Evolutionary conservation across 2,797 vertebrate species (phyloP).

Genomic region (Pangasius djambal): DNA sequence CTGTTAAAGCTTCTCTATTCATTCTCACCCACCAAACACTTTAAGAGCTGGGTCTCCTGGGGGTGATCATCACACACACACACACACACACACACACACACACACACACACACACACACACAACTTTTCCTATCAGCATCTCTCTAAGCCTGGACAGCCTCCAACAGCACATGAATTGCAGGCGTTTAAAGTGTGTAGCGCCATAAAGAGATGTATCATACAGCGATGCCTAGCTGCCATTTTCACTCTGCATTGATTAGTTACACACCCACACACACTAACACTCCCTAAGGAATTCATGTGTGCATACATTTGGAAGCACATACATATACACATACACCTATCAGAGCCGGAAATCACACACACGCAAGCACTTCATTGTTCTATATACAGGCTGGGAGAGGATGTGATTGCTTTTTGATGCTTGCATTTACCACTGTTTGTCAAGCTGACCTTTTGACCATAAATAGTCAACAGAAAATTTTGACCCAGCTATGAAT

Average conservation of each 20-base stretch:
- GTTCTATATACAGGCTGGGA: neutral
- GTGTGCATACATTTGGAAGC: conserved; percentile 31
- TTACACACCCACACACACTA: conserved; percentile 40
- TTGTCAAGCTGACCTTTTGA: neutral
- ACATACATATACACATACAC: conserved; percentile 21
- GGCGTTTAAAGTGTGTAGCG: conserved; percentile 51
- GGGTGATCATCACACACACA: conserved; percentile 47
- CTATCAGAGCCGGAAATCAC: conserved; percentile 57
- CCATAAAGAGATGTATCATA: conserved; percentile 54
- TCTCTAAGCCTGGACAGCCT: conserved; percentile 48
- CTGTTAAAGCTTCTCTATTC: conserved; percentile 48
- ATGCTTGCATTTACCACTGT: neutral
- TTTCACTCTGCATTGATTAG: conserved; percentile 55
- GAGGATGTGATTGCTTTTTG: neutral
- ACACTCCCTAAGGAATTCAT: conserved; percentile 19
- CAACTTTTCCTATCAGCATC: conserved; percentile 55
- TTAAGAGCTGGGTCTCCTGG: conserved; percentile 50
- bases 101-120: conserved; percentile 52
- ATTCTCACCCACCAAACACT: conserved; percentile 49
- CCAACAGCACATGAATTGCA: conserved; percentile 52
- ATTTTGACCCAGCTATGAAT: neutral
- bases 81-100: conserved; percentile 47
- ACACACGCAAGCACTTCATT: neutral
- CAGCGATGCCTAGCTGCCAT: conserved; percentile 40
- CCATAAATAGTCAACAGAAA: neutral